These are phyloP conservation scores for Neogobius melanostomus DNA, from an alignment of 2,113 vertebrate genomes.

Conservation along the genomic window DNA sequence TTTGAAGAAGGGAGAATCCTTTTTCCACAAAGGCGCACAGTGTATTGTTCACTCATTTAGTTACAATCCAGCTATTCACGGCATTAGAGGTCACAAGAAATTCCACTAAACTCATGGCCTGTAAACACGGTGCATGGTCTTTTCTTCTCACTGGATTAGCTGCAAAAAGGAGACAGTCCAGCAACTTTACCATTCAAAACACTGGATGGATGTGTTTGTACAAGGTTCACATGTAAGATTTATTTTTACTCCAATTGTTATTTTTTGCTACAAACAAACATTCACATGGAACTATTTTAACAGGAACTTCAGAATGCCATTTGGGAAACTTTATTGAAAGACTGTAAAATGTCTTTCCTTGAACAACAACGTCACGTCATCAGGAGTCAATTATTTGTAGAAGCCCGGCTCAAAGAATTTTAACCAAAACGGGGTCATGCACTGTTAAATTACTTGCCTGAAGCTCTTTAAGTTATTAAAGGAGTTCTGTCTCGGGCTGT, in stretches of 20 bases:
- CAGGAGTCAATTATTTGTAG: not conserved
- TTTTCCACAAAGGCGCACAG: constrained; percentile 43
- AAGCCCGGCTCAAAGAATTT: not conserved
- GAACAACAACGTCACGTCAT: not conserved
- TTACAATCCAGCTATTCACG: constrained; percentile 43
- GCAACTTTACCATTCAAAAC: not conserved
- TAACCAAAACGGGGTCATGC: constrained; percentile 31
- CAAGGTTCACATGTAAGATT: too few relatives aligned
- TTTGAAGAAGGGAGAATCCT: constrained; percentile 30
- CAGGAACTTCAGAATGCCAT: too few relatives aligned
- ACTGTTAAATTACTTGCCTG: constrained; percentile 21
- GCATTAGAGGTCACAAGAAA: constrained; percentile 42
- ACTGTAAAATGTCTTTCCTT: not conserved
- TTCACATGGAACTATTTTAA: too few relatives aligned
- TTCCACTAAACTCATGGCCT: constrained; percentile 53
- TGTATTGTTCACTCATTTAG: constrained; percentile 36
- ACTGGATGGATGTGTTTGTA: too few relatives aligned
- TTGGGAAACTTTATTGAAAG: too few relatives aligned
- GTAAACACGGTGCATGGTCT: constrained; percentile 27
- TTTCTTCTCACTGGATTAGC: constrained; percentile 44
- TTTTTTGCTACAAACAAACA: too few relatives aligned
- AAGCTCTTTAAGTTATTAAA: constrained; percentile 36
- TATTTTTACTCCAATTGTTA: too few relatives aligned
- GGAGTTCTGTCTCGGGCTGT: constrained; percentile 45
- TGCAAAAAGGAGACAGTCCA: constrained; percentile 16